phyloP scores from a whole-genome alignment of 2,113 vertebrate genomes.

The Polyodon spathula region DNA sequence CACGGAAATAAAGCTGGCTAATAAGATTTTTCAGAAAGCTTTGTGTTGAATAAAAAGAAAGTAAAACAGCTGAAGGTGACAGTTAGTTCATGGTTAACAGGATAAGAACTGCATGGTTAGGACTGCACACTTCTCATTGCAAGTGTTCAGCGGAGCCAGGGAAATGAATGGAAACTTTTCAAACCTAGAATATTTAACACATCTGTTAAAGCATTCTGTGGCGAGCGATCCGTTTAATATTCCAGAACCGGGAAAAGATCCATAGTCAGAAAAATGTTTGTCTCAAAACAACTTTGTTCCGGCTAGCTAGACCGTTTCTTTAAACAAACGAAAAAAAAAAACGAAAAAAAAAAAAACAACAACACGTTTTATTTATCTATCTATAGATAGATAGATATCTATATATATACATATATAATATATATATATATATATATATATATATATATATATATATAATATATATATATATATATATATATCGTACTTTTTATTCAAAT shows the following conservation, averaged over 20 bases:
- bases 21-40: conserved; percentile 81
- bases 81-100: conserved; percentile 98
- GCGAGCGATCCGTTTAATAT: conserved; percentile 47
- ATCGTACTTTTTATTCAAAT: no score
- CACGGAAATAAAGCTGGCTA: conserved; percentile 82
- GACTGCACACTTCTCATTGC: conserved; percentile 78
- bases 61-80: conserved; percentile 95
- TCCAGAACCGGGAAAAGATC: conserved; percentile 13
- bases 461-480: no score
- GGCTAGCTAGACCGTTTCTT: no score
- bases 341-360: no score
- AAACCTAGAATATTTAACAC: conserved; percentile 83
- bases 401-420: no score
- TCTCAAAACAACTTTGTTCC: no score
- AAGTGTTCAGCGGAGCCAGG: conserved; percentile 60
- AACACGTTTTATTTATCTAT: no score
- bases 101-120: conserved; percentile 73
- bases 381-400: no score
- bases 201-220: conserved; percentile 80
- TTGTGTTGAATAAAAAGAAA: conserved; percentile 72
- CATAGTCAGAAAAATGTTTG: conserved; percentile 12
- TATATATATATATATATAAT: no score
- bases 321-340: no score
- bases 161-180: conserved; percentile 61
- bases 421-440: no score